These are phyloP conservation scores for Grallaria varia DNA, from an alignment of 2,113 vertebrate species.

Conservation along the genomic window DNA sequence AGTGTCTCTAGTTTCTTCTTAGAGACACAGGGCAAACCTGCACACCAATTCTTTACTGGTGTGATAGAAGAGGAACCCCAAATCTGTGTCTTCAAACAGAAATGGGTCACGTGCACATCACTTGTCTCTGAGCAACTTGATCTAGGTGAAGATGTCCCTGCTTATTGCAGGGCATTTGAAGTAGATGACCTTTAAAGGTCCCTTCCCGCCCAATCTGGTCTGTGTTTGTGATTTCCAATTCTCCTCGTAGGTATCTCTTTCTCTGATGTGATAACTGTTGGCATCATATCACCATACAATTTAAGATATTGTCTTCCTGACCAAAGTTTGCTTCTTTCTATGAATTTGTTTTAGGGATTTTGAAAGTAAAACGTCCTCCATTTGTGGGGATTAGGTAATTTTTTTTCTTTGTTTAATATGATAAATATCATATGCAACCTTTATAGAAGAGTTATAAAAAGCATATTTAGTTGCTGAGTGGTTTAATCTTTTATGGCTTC, in stretches of 20 bases:
- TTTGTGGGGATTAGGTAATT: neutral
- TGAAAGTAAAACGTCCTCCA: neutral
- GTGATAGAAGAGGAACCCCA: neutral
- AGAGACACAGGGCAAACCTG: neutral
- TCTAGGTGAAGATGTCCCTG: neutral
- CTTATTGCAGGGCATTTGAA: neutral
- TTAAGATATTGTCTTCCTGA: neutral
- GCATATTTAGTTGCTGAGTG: neutral
- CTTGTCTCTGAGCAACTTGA: neutral
- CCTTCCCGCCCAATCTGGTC: neutral
- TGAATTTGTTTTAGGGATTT: neutral
- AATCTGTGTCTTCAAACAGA: neutral
- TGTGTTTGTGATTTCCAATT: rapidly evolving
- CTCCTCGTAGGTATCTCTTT: neutral
- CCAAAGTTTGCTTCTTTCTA: neutral
- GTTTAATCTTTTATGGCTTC: neutral
- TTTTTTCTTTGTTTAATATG: neutral
- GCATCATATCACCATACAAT: neutral
- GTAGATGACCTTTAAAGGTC: too few relatives aligned
- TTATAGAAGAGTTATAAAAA: neutral
- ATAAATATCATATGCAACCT: neutral
- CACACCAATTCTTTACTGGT: rapidly evolving
- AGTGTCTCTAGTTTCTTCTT: neutral
- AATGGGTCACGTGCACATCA: neutral
- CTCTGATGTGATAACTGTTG: neutral